phyloP scores from a whole-genome alignment of 2,888 invertebrate species.

The Habrosyne pyritoides region DNA sequence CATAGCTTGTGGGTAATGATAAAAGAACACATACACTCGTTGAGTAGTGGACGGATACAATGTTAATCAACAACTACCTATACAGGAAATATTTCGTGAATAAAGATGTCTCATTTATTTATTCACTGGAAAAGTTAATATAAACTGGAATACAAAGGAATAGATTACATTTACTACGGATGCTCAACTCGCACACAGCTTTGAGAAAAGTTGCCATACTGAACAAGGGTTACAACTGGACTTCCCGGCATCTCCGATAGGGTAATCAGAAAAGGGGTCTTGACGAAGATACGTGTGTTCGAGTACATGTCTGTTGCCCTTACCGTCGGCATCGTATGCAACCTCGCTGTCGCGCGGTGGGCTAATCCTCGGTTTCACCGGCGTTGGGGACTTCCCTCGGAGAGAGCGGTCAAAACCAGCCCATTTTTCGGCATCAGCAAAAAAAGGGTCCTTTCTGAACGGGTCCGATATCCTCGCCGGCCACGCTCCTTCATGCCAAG shows the following conservation, averaged over 20 bases:
- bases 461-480: conserved; percentile 74
- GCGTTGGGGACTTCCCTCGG: conserved; percentile 86
- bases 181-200: conserved; percentile 38
- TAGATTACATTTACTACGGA: conserved; percentile 42
- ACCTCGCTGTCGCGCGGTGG: conserved; percentile 88
- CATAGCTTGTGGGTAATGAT: conserved; percentile 11
- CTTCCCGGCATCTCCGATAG: conserved; percentile 23
- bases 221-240: conserved; percentile 31
- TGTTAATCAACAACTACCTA: conserved; percentile 40
- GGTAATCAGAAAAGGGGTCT: conserved; percentile 44
- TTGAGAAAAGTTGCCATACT: conserved; percentile 22
- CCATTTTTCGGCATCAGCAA: conserved; percentile 81
- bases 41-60: conserved; percentile 30
- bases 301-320: conserved; percentile 74
- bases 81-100: conserved; percentile 50
- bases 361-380: conserved; percentile 88
- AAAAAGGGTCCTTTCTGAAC: conserved; percentile 80
- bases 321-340: conserved; percentile 90
- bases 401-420: conserved; percentile 83
- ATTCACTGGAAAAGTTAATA: conserved; percentile 59
- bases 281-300: conserved; percentile 68
- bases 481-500: conserved; percentile 78
- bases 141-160: conserved; percentile 28
- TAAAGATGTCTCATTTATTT: conserved; percentile 60
- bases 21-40: conserved; percentile 75